A percentile compares a stretch with the other conserved stretches of the same genome.
These are phyloP conservation scores for Phrixothrix hirtus DNA, from an alignment of 2,888 invertebrate genomes.

Conservation along the genomic window DNA sequence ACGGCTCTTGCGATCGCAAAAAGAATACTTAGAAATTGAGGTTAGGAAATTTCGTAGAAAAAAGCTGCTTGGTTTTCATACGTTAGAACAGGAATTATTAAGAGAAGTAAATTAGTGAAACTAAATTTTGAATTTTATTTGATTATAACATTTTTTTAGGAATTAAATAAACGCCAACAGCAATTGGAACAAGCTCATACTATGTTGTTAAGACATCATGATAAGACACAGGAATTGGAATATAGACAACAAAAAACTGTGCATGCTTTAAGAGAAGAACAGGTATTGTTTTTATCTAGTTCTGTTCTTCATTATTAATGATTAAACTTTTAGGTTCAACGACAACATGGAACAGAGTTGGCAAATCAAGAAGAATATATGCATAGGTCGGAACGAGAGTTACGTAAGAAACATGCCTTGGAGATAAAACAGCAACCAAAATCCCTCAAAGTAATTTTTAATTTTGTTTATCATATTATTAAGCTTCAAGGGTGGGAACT, in stretches of 20 bases:
- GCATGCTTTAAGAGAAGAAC: constrained; percentile 87
- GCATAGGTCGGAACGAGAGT: constrained; percentile 89
- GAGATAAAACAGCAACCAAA: constrained; percentile 98
- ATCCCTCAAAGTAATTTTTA: constrained; percentile 81
- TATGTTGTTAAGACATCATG: constrained; percentile 94
- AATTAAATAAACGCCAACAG: constrained; percentile 90
- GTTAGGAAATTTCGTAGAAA: constrained; percentile 89
- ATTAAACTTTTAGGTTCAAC: constrained; percentile 58
- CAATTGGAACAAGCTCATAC: constrained; percentile 94
- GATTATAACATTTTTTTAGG: constrained; percentile 60
- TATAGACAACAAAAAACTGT: constrained; percentile 94
- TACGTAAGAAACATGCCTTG: constrained; percentile 93
- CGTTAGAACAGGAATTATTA: constrained; percentile 87
- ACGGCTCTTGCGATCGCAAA: constrained; percentile 83
- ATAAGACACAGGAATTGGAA: constrained; percentile 94
- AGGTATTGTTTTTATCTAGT: constrained; percentile 57
- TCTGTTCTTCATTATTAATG: neutral
- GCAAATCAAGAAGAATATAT: constrained; percentile 97
- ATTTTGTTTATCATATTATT: neutral
- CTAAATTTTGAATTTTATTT: neutral
- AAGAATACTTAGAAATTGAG: constrained; percentile 89
- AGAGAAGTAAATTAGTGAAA: constrained; percentile 66
- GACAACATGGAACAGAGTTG: constrained; percentile 93
- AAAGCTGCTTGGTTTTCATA: constrained; percentile 83
- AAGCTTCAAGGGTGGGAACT: too few relatives aligned